Evolutionary conservation across 2,797 vertebrate species (phyloP).

Genomic region (Lacerta bilineata): DNA sequence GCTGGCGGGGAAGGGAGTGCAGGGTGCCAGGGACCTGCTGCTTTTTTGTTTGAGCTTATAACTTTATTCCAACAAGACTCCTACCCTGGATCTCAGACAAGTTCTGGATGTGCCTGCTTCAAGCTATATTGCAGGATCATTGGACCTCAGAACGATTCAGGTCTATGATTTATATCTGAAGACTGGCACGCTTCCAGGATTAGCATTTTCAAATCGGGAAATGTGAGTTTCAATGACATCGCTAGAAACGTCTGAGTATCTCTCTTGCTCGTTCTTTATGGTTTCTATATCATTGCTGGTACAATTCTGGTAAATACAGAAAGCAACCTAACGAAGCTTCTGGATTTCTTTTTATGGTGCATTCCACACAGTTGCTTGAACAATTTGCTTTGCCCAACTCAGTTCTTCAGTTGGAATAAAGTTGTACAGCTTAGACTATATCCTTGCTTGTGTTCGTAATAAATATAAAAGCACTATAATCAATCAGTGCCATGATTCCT

Average conservation of each 20-base stretch:
- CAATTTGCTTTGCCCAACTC: not conserved
- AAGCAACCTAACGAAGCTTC: not conserved
- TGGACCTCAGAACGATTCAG: not conserved
- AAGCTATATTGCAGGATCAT: not conserved
- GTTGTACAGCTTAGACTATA: not conserved
- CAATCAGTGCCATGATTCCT: not conserved
- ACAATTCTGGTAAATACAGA: not conserved
- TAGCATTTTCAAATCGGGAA: not conserved
- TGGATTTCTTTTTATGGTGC: not conserved
- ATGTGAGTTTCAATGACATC: not conserved
- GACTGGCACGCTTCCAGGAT: not conserved
- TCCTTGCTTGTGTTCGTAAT: conserved; percentile 11
- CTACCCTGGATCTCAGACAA: too few species aligned
- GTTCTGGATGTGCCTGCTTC: too few species aligned
- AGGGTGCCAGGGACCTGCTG: too few species aligned
- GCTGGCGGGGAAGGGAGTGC: too few species aligned
- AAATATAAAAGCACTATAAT: not conserved
- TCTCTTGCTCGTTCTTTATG: not conserved
- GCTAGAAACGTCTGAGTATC: not conserved
- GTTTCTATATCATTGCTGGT: not conserved
- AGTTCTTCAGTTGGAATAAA: not conserved
- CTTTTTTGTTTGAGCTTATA: too few species aligned
- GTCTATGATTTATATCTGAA: not conserved
- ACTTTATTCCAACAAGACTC: too few species aligned
- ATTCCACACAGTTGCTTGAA: not conserved